phyloP scores from a whole-genome alignment of 2,888 invertebrate species.

The Xestoiulus laeticollis region DNA sequence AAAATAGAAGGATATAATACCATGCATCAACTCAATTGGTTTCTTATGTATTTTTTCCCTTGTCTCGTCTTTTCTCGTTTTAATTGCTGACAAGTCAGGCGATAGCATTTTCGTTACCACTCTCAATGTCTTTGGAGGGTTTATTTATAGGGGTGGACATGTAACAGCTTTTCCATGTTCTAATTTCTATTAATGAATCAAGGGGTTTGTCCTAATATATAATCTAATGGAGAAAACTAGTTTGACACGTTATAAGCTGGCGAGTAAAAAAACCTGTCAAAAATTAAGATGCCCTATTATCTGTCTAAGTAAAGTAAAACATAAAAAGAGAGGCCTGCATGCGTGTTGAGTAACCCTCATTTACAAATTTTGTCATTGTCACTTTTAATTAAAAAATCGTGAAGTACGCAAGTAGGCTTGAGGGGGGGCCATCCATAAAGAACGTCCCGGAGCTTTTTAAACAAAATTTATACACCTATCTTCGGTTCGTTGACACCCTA shows the following conservation, averaged over 20 bases:
- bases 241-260: neutral
- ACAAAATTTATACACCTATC: neutral
- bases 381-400: slow-evolving; percentile 26
- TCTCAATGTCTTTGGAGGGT: neutral
- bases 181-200: slow-evolving; percentile 26
- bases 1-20: neutral
- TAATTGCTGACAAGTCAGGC: neutral
- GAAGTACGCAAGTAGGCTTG: slow-evolving; percentile 15
- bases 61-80: neutral
- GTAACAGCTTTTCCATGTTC: slow-evolving; percentile 26
- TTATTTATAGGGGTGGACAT: slow-evolving; percentile 8
- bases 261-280: slow-evolving; percentile 5
- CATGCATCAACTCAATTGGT: neutral
- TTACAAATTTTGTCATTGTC: slow-evolving; percentile 24
- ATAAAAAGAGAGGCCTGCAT: neutral
- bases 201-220: neutral
- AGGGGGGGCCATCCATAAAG: slow-evolving; percentile 18
- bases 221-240: slow-evolving; percentile 19
- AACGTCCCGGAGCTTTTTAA: neutral
- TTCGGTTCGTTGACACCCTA: neutral
- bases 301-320: neutral
- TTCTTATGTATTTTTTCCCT: neutral
- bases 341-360: slow-evolving; percentile 26
- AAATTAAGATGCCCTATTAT: slow-evolving; percentile 22
- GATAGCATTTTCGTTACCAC: neutral